Evolutionary conservation across 2,113 vertebrate genomes (phyloP), one percentile per base, ranked within the genome.

Genomic region (Rattus rattus): DNA sequence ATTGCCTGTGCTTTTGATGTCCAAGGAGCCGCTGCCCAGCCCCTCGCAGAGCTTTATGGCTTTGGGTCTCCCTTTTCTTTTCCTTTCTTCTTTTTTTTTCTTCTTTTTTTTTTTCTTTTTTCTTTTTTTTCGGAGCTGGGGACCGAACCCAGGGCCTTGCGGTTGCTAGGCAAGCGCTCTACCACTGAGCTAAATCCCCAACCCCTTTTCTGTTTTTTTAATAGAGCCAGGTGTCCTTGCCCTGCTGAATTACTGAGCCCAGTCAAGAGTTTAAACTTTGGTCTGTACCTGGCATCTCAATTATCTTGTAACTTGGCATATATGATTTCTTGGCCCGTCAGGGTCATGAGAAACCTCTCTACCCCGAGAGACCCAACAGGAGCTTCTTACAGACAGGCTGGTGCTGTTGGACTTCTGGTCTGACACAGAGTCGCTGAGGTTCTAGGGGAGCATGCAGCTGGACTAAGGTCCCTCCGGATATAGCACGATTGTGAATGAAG

Each of bases 401-500:
- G 8, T 30, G 47, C 84, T n/a, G 47, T 69, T 28, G 26, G 87
- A 39, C 79, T 65, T 65, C 22, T 19, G 72, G 17, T 73, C 24
- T 67, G 39, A 69, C 24, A 4, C 26, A 0, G 12, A n/a, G 61
- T 83, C 52, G 33, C 14, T 56, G 49, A 54, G 67, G 72, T n/a
- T 54, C 28, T 24, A n/a, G 36, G 36, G 0, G 1, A 17, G 49
- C 24, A 67, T 13, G 56, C 20, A 65, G 65, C 67, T 0, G 0
- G 67, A 12, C 70, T 47, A 54, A 79, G 28, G 36, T 47, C 9
- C 54, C 24, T 1, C 63, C 5, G 39, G n/a, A 13, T 26, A 39
- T 0, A 0, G 3, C 3, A 3, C 19, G 14, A 11, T 7, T 0
- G 0, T 72, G 4, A 70, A 69, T 2, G 59, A 52, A 30, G 67